phyloP scores from a whole-genome alignment of 1,140 invertebrate species.

The Akabosia matsudoensis region DNA sequence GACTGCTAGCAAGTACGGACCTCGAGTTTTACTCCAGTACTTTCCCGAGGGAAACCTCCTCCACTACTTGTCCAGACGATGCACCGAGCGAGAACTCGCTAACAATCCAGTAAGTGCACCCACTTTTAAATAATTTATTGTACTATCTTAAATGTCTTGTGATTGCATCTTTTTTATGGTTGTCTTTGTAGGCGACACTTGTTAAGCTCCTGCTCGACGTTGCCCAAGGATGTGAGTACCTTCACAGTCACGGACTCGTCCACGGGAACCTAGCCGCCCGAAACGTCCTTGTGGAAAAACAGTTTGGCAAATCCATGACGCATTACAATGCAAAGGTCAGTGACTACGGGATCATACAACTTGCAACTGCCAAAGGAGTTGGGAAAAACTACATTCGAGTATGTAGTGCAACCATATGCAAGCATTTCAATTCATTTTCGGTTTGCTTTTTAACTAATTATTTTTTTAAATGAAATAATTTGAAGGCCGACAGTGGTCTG shows the following conservation, averaged over 20 bases:
- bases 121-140: too few relatives aligned
- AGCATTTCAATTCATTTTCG: background rate
- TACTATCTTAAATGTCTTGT: too few relatives aligned
- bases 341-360: conserved; percentile 22
- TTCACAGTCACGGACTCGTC: conserved; percentile 21
- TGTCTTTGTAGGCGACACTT: background rate
- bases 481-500: background rate
- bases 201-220: conserved; percentile 21
- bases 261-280: conserved; percentile 30
- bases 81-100: background rate
- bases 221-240: conserved; percentile 25
- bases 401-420: background rate
- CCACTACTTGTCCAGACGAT: background rate
- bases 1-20: background rate
- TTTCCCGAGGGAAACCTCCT: conserved; percentile 6
- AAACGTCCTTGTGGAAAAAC: conserved; percentile 26
- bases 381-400: conserved; percentile 25
- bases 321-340: conserved; percentile 22
- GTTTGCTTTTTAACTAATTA: background rate
- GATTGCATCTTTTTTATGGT: too few relatives aligned
- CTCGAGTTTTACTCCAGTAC: background rate
- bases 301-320: background rate
- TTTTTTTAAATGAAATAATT: background rate
- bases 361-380: background rate
- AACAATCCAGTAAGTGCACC: too few relatives aligned